A percentile compares a stretch with the other conserved stretches of the same genome.
phyloP scores from a whole-genome alignment of 53 echinoderm and acorn worm genomes.

The Patiria pectinifera region DNA sequence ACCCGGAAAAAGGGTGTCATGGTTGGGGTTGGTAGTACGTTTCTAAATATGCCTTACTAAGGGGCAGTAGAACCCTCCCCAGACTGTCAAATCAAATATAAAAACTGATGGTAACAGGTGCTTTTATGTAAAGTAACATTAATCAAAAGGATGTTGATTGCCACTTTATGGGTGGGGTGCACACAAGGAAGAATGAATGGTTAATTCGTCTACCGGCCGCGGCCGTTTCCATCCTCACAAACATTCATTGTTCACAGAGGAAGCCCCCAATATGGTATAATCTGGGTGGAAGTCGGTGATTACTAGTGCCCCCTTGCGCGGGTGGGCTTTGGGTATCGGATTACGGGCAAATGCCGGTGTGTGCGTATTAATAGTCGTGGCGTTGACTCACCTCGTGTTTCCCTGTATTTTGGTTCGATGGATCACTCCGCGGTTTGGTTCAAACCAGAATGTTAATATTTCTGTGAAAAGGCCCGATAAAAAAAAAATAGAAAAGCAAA shows the following conservation, averaged over 20 bases:
- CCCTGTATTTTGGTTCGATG: not conserved
- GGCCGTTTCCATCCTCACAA: not conserved
- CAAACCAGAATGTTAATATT: too few species aligned
- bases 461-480: too few species aligned
- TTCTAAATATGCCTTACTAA: too few species aligned
- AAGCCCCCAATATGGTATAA: slow-evolving; percentile 39
- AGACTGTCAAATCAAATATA: too few species aligned
- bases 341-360: too few species aligned
- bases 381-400: not conserved
- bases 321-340: not conserved
- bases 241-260: slow-evolving; percentile 55
- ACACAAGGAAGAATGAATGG: not conserved
- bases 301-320: not conserved
- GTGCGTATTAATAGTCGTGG: not conserved
- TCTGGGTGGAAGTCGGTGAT: slow-evolving; percentile 47
- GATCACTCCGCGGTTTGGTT: too few species aligned
- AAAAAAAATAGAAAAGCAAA: too few species aligned
- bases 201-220: not conserved
- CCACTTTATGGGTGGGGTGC: slow-evolving; percentile 17
- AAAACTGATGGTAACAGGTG: too few species aligned
- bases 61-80: too few species aligned
- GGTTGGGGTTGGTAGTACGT: too few species aligned
- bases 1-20: too few species aligned
- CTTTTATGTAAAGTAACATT: too few species aligned
- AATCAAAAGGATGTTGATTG: not conserved